A percentile compares a stretch with the other conserved stretches of the same genome.
phyloP scores from a whole-genome alignment of 2,797 vertebrate genomes.

The Myotis myotis region DNA sequence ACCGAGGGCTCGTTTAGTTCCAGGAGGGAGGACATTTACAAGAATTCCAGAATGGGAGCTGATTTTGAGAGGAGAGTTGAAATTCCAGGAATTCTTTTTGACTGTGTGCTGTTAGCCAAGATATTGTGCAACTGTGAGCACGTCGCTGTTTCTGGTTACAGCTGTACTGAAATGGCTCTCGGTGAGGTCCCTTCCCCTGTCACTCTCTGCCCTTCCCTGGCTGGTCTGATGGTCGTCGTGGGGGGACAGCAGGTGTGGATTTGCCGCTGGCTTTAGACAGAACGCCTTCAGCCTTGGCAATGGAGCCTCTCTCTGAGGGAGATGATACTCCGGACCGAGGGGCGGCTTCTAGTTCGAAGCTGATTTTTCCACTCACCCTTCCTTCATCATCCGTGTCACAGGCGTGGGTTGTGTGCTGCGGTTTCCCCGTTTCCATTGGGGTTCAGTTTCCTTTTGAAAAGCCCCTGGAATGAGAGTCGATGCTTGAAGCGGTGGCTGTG shows the following conservation, averaged over 20 bases:
- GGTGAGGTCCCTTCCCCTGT: not conserved
- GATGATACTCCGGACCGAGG: not conserved
- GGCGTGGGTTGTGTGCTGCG: not conserved
- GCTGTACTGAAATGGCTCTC: not conserved
- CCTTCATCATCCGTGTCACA: not conserved
- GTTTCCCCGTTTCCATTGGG: not conserved
- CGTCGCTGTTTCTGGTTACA: not conserved
- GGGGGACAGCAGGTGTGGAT: not conserved
- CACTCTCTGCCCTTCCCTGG: not conserved
- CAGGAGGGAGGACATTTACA: not conserved
- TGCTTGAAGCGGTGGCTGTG: not conserved
- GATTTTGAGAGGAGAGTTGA: not conserved
- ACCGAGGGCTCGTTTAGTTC: not conserved
- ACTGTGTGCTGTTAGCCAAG: not conserved
- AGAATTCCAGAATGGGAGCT: constrained; percentile 2
- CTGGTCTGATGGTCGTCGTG: not conserved
- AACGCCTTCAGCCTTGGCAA: not conserved
- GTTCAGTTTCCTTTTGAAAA: not conserved
- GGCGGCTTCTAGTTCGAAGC: not conserved
- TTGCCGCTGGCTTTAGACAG: not conserved
- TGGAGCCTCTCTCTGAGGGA: not conserved
- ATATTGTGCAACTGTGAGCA: not conserved
- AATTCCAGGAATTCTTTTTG: not conserved
- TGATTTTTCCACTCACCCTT: not conserved
- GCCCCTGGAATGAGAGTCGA: not conserved